Percentiles rank a stretch among this genome's conserved stretches.
phyloP scores from a whole-genome alignment of 2,113 vertebrate species.

The Thinocorus orbignyianus region DNA sequence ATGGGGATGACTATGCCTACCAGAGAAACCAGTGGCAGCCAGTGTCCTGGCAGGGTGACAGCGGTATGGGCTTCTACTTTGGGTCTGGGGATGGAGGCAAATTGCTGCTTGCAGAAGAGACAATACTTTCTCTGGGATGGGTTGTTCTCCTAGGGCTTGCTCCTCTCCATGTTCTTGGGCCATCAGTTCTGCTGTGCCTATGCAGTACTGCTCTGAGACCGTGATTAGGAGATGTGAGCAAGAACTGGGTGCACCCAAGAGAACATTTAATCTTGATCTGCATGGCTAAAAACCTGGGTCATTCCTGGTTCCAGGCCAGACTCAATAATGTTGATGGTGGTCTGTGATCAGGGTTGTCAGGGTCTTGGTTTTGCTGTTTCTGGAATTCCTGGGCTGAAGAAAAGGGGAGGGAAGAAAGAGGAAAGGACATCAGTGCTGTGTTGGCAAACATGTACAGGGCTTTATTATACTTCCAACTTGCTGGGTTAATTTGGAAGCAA shows the following conservation, averaged over 20 bases:
- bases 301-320: neutral
- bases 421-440: neutral
- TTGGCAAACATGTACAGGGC: neutral
- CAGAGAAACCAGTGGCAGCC: constrained; percentile 16
- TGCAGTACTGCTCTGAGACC: neutral
- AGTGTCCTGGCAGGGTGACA: neutral
- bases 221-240: neutral
- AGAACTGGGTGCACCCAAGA: neutral
- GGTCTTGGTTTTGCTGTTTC: neutral
- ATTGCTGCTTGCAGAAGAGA: neutral
- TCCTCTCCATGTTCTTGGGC: neutral
- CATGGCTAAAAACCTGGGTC: neutral
- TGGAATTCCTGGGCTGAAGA: neutral
- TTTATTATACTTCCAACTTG: neutral
- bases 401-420: neutral
- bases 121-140: neutral
- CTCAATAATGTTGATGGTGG: neutral
- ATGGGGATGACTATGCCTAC: constrained; percentile 12
- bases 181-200: accelerated
- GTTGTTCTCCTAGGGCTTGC: neutral
- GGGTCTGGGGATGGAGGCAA: neutral
- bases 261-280: neutral
- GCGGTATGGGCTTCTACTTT: constrained; percentile 48
- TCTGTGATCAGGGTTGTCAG: neutral
- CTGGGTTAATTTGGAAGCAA: neutral